Percentiles rank a stretch among this genome's conserved stretches.
These are phyloP conservation scores for Standfussiana lucernea DNA, from an alignment of 2,888 invertebrate species.

Conservation along the genomic window DNA sequence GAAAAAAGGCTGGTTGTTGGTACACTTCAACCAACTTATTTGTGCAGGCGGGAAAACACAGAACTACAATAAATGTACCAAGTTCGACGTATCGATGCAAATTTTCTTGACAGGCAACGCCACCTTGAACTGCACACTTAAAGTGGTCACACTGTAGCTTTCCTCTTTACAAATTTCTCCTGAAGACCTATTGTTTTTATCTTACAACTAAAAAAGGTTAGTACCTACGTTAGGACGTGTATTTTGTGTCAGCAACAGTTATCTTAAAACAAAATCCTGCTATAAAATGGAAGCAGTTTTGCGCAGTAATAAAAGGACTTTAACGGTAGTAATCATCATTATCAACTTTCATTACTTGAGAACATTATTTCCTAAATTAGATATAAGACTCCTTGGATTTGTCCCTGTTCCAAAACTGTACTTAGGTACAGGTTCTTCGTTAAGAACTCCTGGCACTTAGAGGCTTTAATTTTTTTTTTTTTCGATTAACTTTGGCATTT, in stretches of 20 bases:
- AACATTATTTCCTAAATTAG: slow-evolving; percentile 62
- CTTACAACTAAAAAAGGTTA: slow-evolving; percentile 19
- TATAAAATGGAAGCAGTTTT: slow-evolving; percentile 56
- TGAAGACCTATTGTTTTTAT: background rate
- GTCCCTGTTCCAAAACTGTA: slow-evolving; percentile 30
- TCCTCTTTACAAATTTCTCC: background rate
- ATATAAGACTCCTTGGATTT: slow-evolving; percentile 41
- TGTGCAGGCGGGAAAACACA: too few relatives aligned
- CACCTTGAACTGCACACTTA: too few relatives aligned
- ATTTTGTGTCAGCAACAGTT: slow-evolving; percentile 33
- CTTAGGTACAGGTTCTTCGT: background rate
- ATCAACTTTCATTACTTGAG: slow-evolving; percentile 60
- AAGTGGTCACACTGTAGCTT: too few relatives aligned
- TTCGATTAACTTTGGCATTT: background rate
- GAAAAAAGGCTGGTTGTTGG: background rate
- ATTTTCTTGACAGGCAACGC: too few relatives aligned
- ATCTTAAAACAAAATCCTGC: slow-evolving; percentile 58
- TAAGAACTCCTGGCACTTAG: background rate
- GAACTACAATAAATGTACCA: too few relatives aligned
- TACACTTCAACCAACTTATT: background rate
- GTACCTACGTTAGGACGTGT: slow-evolving; percentile 1
- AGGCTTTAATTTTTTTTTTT: background rate
- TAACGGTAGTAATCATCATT: slow-evolving; percentile 63
- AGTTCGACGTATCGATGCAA: too few relatives aligned
- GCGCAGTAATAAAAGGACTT: slow-evolving; percentile 61